These are phyloP conservation scores for Xestia xanthographa DNA, from an alignment of 2,888 invertebrate species.

Conservation along the genomic window DNA sequence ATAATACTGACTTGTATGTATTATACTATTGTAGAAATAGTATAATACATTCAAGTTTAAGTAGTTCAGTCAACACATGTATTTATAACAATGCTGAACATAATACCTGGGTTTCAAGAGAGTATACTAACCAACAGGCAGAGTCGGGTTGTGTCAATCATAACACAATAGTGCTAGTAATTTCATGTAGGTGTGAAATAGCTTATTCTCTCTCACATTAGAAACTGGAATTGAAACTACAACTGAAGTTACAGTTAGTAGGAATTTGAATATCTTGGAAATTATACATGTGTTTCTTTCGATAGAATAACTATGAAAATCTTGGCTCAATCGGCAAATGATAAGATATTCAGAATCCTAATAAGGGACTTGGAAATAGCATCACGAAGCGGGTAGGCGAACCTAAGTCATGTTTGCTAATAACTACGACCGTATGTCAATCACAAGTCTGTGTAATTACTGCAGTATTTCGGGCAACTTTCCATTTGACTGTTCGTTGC, in stretches of 20 bases:
- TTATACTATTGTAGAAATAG: no score
- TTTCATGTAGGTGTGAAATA: not conserved
- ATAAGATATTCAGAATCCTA: not conserved
- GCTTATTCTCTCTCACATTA: not conserved
- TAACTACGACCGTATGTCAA: not conserved
- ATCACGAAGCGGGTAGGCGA: not conserved
- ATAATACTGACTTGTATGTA: no score
- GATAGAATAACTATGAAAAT: not conserved
- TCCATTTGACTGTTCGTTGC: constrained; percentile 3
- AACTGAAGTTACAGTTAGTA: not conserved
- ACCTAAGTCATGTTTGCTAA: not conserved
- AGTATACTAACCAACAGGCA: not conserved
- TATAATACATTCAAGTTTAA: not conserved
- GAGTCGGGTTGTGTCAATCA: not conserved
- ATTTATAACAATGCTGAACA: not conserved
- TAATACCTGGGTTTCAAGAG: not conserved
- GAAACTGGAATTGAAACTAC: not conserved
- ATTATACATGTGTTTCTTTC: not conserved
- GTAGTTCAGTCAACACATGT: no score
- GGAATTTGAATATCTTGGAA: not conserved
- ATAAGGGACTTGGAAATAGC: not conserved
- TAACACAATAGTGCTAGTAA: not conserved
- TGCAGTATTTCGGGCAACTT: not conserved
- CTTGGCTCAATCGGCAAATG: not conserved
- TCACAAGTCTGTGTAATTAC: not conserved